Conservation (phyloP, 2,797 vertebrate species). For the Aselliscus stoliczkanus region DNA sequence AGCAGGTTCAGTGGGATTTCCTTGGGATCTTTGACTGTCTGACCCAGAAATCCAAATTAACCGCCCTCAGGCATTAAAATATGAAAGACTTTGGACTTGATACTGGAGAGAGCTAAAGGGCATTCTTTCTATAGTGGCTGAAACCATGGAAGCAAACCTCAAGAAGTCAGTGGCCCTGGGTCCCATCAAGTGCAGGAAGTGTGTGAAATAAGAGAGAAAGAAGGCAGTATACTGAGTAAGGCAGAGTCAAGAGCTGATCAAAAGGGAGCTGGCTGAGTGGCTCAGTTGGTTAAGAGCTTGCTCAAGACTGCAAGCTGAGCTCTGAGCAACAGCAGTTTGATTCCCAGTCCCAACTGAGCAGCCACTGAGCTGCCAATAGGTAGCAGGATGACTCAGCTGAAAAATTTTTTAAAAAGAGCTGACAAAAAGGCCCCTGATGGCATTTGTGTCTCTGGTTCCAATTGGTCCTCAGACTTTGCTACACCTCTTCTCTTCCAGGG, state of each 20-base stretch:
- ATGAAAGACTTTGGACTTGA: background rate
- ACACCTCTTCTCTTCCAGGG: background rate
- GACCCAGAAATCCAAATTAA: background rate
- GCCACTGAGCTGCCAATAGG: too few relatives aligned
- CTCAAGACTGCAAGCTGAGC: too few relatives aligned
- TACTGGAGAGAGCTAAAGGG: background rate
- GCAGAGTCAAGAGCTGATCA: background rate
- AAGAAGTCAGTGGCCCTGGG: background rate
- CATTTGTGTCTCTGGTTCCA: background rate
- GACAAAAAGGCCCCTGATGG: background rate
- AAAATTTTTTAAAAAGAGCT: too few relatives aligned
- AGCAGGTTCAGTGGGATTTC: background rate
- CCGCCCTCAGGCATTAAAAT: background rate
- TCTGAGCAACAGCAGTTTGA: too few relatives aligned
- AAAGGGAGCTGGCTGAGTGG: too few relatives aligned
- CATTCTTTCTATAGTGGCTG: background rate
- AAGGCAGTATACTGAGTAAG: background rate
- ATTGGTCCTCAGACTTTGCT: background rate
- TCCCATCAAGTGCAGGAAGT: background rate
- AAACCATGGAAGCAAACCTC: background rate
- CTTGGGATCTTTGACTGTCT: background rate
- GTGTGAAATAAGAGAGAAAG: background rate
- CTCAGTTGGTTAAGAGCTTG: too few relatives aligned
- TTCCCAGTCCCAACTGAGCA: too few relatives aligned
- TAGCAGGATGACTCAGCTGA: too few relatives aligned